Evolutionary conservation across 2,888 invertebrate species (phyloP).

Genomic region (Cosmia pyralina): DNA sequence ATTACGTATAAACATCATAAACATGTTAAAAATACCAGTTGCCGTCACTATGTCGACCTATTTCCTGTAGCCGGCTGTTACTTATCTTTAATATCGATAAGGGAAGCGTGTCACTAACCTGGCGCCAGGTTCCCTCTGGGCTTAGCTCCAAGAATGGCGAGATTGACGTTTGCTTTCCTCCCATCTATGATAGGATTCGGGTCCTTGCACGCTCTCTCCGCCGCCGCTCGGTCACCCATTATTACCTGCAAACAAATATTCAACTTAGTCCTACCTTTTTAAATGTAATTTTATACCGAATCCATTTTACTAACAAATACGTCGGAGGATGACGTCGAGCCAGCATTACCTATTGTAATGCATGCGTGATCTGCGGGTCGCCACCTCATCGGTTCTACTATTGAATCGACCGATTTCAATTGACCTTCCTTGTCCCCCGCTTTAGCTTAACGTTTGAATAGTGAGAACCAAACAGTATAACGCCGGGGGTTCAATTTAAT

Average conservation of each 20-base stretch:
- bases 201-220: constrained; percentile 98
- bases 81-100: constrained; percentile 59
- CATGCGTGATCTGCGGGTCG: constrained; percentile 83
- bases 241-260: constrained; percentile 94
- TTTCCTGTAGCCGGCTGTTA: constrained; percentile 44
- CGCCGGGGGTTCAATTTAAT: constrained; percentile 67
- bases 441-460: constrained; percentile 15
- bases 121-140: constrained; percentile 96
- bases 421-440: constrained; percentile 69
- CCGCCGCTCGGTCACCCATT: constrained; percentile 98
- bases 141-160: constrained; percentile 99
- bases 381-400: constrained; percentile 76
- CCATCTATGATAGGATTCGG: constrained; percentile 99
- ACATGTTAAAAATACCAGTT: constrained; percentile 24
- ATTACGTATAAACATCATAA: too few species aligned
- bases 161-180: constrained; percentile 99
- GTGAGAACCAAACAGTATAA: constrained; percentile 25
- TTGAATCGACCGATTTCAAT: constrained; percentile 68
- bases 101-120: constrained; percentile 86
- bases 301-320: constrained; percentile 75
- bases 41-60: constrained; percentile 41
- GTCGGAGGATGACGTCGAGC: constrained; percentile 75
- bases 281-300: constrained; percentile 29
- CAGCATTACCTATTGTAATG: constrained; percentile 87
- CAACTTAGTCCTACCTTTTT: constrained; percentile 36